A percentile compares a stretch with the other conserved stretches of the same genome.
Evolutionary conservation across 2,113 vertebrate genomes (phyloP).

Genomic region (Chaenocephalus aceratus): DNA sequence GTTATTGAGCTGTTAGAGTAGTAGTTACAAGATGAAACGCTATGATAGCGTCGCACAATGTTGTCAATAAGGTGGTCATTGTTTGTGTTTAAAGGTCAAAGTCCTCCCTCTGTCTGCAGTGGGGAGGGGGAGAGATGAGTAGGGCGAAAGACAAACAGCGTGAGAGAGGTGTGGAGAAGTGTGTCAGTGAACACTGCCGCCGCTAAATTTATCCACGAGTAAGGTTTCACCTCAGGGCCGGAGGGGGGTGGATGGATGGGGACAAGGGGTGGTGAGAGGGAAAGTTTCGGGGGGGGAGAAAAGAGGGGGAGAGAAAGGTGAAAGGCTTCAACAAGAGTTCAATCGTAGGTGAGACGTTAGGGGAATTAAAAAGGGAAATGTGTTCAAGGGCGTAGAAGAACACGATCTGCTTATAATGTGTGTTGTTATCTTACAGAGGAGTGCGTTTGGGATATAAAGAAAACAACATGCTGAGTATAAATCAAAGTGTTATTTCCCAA

Average conservation of each 20-base stretch:
- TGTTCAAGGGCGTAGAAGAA: too few relatives aligned
- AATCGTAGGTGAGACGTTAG: constrained; percentile 37
- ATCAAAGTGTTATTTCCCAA: background rate
- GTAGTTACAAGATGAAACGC: constrained; percentile 17
- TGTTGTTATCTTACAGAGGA: background rate
- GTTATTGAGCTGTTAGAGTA: constrained; percentile 26
- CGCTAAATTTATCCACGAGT: constrained; percentile 84
- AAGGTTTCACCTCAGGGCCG: constrained; percentile 79
- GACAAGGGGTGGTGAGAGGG: constrained; percentile 57
- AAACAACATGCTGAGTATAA: background rate
- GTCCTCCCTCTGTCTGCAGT: constrained; percentile 57
- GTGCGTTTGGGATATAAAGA: too few relatives aligned
- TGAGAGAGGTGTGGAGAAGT: constrained; percentile 71
- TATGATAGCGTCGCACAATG: constrained; percentile 8
- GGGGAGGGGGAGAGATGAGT: constrained; percentile 50
- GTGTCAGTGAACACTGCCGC: constrained; percentile 80
- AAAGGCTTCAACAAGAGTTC: constrained; percentile 45
- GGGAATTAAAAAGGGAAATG: background rate
- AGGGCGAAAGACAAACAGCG: constrained; percentile 67
- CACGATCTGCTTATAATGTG: too few relatives aligned
- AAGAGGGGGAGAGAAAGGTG: constrained; percentile 56
- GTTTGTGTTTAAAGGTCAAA: constrained; percentile 65
- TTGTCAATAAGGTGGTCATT: constrained; percentile 64
- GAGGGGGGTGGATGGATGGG: constrained; percentile 63
- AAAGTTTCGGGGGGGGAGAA: constrained; percentile 50